A percentile compares a stretch with the other conserved stretches of the same genome.
Evolutionary conservation across 2,113 vertebrate genomes (phyloP).

Genomic region (Cyprinus carpio): DNA sequence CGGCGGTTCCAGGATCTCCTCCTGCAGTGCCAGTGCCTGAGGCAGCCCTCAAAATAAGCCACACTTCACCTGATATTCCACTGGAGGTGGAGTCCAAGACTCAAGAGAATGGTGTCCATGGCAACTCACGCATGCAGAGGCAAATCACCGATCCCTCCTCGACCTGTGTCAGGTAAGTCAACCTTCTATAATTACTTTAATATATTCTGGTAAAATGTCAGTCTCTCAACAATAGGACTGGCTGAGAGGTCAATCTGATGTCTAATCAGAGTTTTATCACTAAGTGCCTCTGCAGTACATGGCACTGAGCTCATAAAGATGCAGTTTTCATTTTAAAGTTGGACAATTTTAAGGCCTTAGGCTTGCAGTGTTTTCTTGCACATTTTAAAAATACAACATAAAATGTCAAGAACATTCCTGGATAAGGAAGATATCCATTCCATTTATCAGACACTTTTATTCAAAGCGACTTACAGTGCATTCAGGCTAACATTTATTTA

Average conservation of each 20-base stretch:
- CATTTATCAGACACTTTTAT: no score
- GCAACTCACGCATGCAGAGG: conserved; percentile 83
- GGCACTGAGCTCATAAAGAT: not conserved
- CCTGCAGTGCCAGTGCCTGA: conserved; percentile 78
- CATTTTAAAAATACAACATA: not conserved
- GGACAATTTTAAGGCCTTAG: not conserved
- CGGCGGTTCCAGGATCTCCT: conserved; percentile 64
- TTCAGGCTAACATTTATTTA: no score
- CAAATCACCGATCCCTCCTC: conserved; percentile 90
- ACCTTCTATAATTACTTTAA: not conserved
- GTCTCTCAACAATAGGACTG: not conserved
- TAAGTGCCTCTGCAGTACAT: not conserved
- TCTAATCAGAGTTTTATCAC: not conserved
- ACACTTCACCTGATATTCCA: conserved; percentile 95
- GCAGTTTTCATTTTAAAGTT: not conserved
- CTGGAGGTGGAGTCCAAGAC: conserved; percentile 81
- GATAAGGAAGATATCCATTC: not conserved
- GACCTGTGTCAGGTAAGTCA: conserved; percentile 81
- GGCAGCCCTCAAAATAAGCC: conserved; percentile 96
- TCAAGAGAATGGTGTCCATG: conserved; percentile 85
- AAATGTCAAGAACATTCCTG: not conserved
- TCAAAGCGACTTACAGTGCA: no score
- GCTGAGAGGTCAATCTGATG: not conserved
- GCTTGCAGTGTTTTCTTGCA: not conserved
- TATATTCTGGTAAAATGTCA: not conserved